phyloP scores from a whole-genome alignment of 1,140 invertebrate genomes.

The Heliconius nattereri region DNA sequence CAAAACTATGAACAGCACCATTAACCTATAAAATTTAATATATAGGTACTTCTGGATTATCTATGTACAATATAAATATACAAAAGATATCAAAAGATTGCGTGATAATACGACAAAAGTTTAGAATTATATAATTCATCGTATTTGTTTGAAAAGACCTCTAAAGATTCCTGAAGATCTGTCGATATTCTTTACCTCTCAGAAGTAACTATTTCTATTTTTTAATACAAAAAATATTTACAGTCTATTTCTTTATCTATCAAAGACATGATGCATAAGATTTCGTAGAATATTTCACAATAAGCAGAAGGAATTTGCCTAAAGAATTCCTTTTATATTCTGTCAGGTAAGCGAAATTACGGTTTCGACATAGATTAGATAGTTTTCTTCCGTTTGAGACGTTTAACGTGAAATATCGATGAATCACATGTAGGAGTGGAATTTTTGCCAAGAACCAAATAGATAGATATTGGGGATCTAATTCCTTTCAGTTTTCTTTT shows the following conservation, averaged over 20 bases:
- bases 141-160: no score
- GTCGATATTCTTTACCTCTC: no score
- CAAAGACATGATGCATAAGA: background rate
- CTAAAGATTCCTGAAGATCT: no score
- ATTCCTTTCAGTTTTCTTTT: background rate
- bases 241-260: background rate
- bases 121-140: no score
- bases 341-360: background rate
- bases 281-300: background rate
- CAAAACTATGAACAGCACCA: no score
- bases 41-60: no score
- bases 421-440: background rate
- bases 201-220: no score
- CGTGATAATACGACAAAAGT: no score
- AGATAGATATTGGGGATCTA: background rate
- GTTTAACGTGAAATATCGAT: conserved; percentile 6
- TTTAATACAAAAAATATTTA: background rate
- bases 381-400: background rate
- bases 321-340: background rate
- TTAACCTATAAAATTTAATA: no score
- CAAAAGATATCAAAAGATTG: no score
- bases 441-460: background rate
- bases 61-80: no score
- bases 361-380: conserved; percentile 1
- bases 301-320: background rate